Conservation (phyloP, 2,797 vertebrate genomes). For the Anisognathus igniventris region DNA sequence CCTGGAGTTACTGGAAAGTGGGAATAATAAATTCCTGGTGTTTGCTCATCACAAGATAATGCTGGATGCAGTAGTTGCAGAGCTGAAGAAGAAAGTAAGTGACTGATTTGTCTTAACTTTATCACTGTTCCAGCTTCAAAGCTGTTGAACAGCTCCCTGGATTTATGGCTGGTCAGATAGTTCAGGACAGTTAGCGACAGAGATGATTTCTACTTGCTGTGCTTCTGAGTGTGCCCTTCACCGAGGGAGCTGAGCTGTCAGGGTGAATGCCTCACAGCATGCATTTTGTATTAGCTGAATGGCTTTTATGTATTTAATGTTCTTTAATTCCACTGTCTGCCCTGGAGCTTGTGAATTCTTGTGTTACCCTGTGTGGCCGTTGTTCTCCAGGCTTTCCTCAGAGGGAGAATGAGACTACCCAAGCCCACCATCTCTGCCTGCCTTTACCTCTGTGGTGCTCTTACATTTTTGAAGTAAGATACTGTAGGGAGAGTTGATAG, state of each 20-base stretch:
- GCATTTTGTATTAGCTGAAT: background rate
- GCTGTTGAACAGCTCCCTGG: background rate
- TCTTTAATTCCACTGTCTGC: background rate
- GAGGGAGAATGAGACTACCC: background rate
- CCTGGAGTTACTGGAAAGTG: conserved; percentile 89
- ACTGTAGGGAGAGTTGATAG: background rate
- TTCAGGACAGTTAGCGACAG: background rate
- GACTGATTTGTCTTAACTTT: background rate
- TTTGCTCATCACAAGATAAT: conserved; percentile 94
- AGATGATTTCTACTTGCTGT: background rate
- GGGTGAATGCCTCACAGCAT: background rate
- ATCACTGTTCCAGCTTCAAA: background rate
- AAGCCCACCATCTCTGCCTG: background rate
- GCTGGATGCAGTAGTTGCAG: conserved; percentile 83
- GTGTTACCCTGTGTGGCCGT: background rate
- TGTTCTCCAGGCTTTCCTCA: background rate
- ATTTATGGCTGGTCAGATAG: background rate
- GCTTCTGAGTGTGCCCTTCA: background rate
- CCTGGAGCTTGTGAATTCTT: background rate
- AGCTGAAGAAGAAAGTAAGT: conserved; percentile 87
- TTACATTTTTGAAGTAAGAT: background rate
- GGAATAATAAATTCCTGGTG: conserved; percentile 93
- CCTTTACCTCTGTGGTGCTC: background rate
- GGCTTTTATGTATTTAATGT: background rate
- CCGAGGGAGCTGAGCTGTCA: background rate